Evolutionary conservation across 2,797 vertebrate species (phyloP).

Genomic region (Sternotherus odoratus): DNA sequence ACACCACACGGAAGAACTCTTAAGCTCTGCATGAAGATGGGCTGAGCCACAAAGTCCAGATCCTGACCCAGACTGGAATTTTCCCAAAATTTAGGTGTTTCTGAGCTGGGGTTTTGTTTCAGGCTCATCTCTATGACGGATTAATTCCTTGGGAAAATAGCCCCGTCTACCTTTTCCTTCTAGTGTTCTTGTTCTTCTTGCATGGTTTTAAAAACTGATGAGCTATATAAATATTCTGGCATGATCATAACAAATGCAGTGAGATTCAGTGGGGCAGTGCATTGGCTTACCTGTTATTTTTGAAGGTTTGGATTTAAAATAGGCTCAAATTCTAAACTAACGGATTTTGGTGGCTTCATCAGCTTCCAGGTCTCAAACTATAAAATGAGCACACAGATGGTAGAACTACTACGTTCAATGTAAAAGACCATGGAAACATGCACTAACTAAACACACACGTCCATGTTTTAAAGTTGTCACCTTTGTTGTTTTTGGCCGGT

Average conservation of each 20-base stretch:
- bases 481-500: not conserved
- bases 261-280: not conserved
- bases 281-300: not conserved
- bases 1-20: slow-evolving; percentile 2
- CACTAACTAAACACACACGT: not conserved
- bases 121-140: slow-evolving; percentile 35
- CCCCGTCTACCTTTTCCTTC: slow-evolving; percentile 5
- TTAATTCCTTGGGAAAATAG: slow-evolving; percentile 47
- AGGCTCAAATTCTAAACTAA: slow-evolving; percentile 2
- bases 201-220: not conserved
- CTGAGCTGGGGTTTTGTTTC: slow-evolving; percentile 51
- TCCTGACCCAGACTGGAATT: slow-evolving; percentile 26
- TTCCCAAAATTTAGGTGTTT: slow-evolving; percentile 40
- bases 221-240: not conserved
- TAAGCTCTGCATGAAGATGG: slow-evolving; percentile 26
- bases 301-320: slow-evolving; percentile 31
- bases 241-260: not conserved
- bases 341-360: slow-evolving; percentile 6
- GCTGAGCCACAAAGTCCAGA: slow-evolving; percentile 56
- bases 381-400: not conserved
- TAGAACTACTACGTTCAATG: not conserved
- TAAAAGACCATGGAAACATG: not conserved
- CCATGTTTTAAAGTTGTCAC: not conserved
- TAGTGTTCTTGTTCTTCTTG: slow-evolving; percentile 43
- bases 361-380: not conserved